Percentiles rank a stretch among this genome's conserved stretches.
phyloP scores from a whole-genome alignment of 2,888 invertebrate genomes.

The Synanthedon formicaeformis region DNA sequence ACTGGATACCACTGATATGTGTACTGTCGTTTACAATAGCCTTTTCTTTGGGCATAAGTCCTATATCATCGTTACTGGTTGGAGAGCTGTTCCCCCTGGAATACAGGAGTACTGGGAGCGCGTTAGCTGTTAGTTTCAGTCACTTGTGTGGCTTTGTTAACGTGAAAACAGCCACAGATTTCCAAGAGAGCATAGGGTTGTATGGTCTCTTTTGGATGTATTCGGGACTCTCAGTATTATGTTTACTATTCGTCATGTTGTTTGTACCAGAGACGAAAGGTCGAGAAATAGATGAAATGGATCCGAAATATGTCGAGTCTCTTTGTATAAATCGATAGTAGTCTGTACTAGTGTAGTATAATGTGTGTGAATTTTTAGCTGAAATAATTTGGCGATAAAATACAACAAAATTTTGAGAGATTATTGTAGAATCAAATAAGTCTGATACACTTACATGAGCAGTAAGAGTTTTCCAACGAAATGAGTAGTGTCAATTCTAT shows the following conservation, averaged over 20 bases:
- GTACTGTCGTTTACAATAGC: conserved; percentile 86
- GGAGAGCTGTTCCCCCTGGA: conserved; percentile 80
- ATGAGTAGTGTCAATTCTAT: too few relatives aligned
- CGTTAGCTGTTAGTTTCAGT: conserved; percentile 83
- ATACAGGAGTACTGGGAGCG: conserved; percentile 76
- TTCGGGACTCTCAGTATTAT: conserved; percentile 81
- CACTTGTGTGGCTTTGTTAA: conserved; percentile 88
- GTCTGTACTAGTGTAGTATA: conserved; percentile 3
- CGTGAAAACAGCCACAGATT: conserved; percentile 85
- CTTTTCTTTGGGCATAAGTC: conserved; percentile 83
- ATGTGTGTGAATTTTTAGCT: too few relatives aligned
- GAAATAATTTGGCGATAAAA: too few relatives aligned
- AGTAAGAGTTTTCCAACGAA: too few relatives aligned
- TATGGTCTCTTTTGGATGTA: conserved; percentile 91
- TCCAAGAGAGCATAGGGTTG: conserved; percentile 78
- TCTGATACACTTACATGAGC: too few relatives aligned
- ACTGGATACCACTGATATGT: conserved; percentile 88
- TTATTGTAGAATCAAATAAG: too few relatives aligned
- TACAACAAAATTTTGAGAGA: too few relatives aligned
- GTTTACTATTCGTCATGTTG: conserved; percentile 84
- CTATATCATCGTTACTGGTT: conserved; percentile 79
- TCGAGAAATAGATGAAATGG: conserved; percentile 89
- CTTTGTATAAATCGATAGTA: conserved; percentile 67
- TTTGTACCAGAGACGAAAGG: conserved; percentile 94
- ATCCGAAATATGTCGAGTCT: conserved; percentile 74